phyloP scores from a whole-genome alignment of 2,888 invertebrate species.

The Thecophora atra region DNA sequence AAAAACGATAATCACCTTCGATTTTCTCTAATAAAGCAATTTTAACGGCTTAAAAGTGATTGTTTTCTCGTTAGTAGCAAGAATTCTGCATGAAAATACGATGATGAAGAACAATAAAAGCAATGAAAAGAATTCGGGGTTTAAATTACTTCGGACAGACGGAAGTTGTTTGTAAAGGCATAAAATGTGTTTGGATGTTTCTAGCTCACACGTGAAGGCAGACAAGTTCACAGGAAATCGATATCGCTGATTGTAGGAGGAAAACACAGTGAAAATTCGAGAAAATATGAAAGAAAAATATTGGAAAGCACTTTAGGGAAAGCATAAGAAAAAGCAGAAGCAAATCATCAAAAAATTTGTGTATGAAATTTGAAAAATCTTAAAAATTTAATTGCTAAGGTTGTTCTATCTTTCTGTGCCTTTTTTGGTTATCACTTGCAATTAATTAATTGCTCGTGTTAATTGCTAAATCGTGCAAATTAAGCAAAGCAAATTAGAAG shows the following conservation, averaged over 20 bases:
- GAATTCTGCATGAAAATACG: neutral
- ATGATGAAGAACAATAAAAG: neutral
- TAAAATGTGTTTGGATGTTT: no score
- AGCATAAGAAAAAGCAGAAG: no score
- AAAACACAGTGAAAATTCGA: no score
- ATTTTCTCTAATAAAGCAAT: slow-evolving; percentile 22
- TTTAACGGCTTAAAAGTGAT: slow-evolving; percentile 18
- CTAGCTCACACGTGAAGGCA: neutral
- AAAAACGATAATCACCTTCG: neutral
- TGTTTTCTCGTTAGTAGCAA: slow-evolving; percentile 14
- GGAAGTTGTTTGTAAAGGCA: no score
- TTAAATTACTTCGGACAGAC: neutral
- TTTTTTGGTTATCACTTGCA: neutral
- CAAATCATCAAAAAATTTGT: neutral
- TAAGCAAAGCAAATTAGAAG: slow-evolving; percentile 23
- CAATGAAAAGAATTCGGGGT: no score
- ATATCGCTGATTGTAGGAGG: neutral
- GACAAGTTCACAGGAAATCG: slow-evolving; percentile 19
- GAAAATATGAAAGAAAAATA: no score
- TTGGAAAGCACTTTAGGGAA: no score
- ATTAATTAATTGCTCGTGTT: slow-evolving; percentile 24
- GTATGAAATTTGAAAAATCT: no score
- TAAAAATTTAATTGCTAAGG: no score
- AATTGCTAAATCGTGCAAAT: slow-evolving; percentile 25
- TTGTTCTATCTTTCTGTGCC: no score